Evolutionary conservation across 2,113 vertebrate genomes (phyloP), one percentile per base, ranked within the genome.

Genomic region (Phaethornis superciliosus): DNA sequence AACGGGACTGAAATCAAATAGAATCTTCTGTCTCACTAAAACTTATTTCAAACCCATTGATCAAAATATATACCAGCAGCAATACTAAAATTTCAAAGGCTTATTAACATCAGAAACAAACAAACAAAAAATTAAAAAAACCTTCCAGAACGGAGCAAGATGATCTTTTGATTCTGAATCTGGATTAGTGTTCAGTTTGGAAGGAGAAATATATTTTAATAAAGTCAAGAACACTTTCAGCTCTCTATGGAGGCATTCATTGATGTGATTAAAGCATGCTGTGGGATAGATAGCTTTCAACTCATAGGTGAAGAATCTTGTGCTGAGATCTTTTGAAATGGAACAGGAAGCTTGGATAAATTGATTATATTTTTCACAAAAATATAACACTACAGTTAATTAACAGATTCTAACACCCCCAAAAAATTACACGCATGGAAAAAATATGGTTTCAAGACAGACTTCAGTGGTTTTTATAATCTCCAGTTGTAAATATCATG

Each of bases 251-350:
- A 95, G 60, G 65, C 54, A 58, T 68, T 74, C 56, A 89, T 80
- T 93, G 79, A 91, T 94, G 63, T 95, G 95, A 97, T 96, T 94
- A 96, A 95, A 95, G 93, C 93, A 93, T 79, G 49, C 93, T 79
- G 91, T 95, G 93, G 91, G 94, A 89, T 64, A 92, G 71, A 64
- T 37, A 64, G 85, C 92, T 95, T 95, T 89, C 87, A 91, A 42
- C 63, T 92, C 87, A 83, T 86, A 93, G 91, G 72, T 91, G 91
- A 94, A 93, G 76, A 94, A 81, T 88, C 82, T 93, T 92, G 55
- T 81, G 83, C 70, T 35, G 64, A 94, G 56, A 81, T 85, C 86
- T 93, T 97, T 96, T 92, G 86, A 96, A 96, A 95, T 46, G 14
- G 54, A 95, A 64, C 42, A 95, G 52, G 60, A 88, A 88, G 62